Conservation (phyloP, 2,113 vertebrate species). For the Eidolon helvum region DNA sequence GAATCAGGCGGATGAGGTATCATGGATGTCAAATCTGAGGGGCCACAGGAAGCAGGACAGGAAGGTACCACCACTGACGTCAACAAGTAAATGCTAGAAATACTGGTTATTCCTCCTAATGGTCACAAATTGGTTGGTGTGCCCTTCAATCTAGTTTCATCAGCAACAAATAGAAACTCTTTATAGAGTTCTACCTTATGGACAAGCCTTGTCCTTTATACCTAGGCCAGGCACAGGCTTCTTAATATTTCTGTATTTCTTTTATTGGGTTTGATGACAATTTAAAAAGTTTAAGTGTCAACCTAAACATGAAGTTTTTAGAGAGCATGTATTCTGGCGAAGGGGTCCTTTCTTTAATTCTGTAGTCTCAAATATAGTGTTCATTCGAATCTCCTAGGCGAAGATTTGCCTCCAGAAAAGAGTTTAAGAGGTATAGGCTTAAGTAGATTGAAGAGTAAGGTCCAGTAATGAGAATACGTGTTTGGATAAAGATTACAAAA, state of each 20-base stretch:
- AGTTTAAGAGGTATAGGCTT: background rate
- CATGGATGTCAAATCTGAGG: background rate
- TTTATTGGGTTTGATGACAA: background rate
- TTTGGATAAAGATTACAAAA: background rate
- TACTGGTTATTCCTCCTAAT: background rate
- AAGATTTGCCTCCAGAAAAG: background rate
- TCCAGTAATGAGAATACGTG: background rate
- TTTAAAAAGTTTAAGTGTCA: background rate
- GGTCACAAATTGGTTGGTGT: fast-evolving
- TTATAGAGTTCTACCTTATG: background rate
- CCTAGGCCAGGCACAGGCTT: background rate
- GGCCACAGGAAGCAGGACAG: background rate
- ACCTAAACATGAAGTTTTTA: background rate
- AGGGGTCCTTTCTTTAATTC: background rate
- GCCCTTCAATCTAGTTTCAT: background rate
- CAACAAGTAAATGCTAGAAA: background rate
- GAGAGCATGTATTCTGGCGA: background rate
- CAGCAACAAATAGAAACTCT: background rate
- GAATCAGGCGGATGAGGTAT: background rate
- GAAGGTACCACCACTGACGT: background rate
- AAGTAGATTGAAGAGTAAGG: background rate
- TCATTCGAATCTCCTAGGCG: background rate
- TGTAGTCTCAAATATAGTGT: background rate
- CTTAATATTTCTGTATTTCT: background rate
- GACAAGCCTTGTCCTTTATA: background rate